Evolutionary conservation across 2,797 vertebrate species (phyloP).

Genomic region (Aldrovandia affinis): DNA sequence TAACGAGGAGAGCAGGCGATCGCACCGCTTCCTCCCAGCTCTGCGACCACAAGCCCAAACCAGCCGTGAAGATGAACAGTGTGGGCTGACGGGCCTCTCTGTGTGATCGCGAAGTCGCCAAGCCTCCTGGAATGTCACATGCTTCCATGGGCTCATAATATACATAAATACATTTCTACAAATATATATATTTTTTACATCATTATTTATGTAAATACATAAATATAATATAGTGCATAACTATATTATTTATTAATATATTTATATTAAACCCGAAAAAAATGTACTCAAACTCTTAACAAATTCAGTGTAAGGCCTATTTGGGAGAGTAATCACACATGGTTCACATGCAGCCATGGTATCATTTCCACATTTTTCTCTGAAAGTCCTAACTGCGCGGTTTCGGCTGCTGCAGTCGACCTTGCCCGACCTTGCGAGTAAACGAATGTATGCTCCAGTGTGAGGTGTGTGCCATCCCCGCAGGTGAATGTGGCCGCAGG

Average conservation of each 20-base stretch:
- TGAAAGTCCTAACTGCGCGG: neutral
- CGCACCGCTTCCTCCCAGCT: neutral
- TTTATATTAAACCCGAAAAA: neutral
- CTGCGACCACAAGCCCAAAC: neutral
- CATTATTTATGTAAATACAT: too few species aligned
- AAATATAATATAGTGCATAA: too few species aligned
- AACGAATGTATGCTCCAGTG: neutral
- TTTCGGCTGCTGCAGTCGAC: neutral
- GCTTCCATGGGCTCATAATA: conserved; percentile 24
- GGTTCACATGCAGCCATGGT: neutral
- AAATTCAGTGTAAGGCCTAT: neutral
- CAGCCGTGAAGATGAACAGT: neutral
- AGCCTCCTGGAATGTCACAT: conserved; percentile 36
- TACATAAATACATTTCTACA: too few species aligned
- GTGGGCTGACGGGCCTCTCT: conserved; percentile 19
- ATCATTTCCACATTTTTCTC: neutral
- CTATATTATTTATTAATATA: neutral
- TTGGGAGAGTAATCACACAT: neutral
- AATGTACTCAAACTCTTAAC: neutral
- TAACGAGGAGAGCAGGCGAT: neutral
- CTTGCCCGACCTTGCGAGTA: neutral
- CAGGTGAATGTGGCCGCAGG: neutral
- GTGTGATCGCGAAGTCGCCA: conserved; percentile 24
- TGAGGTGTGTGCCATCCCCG: neutral
- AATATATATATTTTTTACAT: too few species aligned